Conservation (phyloP, 2,888 invertebrate species). For the Mythimna pallens region DNA sequence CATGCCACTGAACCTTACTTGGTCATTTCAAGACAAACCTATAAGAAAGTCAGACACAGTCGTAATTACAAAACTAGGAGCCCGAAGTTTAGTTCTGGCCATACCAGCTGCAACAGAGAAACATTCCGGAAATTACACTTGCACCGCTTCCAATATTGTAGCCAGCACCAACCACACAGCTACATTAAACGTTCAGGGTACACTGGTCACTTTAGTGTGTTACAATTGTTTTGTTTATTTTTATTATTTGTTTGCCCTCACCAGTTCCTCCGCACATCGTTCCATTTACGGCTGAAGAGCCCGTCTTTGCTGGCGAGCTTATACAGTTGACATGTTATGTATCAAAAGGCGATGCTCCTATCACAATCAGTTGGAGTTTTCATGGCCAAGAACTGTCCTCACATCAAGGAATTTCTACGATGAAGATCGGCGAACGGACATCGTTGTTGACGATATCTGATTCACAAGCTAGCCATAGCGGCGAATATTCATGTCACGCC, state of each 20-base stretch:
- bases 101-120: constrained; percentile 92
- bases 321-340: constrained; percentile 92
- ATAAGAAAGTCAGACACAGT: constrained; percentile 83
- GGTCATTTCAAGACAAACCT: constrained; percentile 92
- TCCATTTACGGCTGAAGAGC: constrained; percentile 91
- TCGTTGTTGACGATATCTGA: constrained; percentile 92
- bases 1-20: constrained; percentile 92
- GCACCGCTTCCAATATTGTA: constrained; percentile 93
- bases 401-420: constrained; percentile 90
- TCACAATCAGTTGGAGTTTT: constrained; percentile 94
- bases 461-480: constrained; percentile 92
- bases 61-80: constrained; percentile 90
- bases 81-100: constrained; percentile 91
- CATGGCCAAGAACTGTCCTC: constrained; percentile 91
- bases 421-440: constrained; percentile 91
- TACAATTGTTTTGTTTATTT: constrained; percentile 69
- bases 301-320: constrained; percentile 92
- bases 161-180: constrained; percentile 92
- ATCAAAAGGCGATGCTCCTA: constrained; percentile 93
- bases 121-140: constrained; percentile 94
- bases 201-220: constrained; percentile 73
- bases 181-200: constrained; percentile 92
- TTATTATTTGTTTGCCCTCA: constrained; percentile 74
- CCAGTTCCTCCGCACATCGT: constrained; percentile 92
- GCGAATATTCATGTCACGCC: constrained; percentile 93